These are phyloP conservation scores for Apogon talboti DNA, from an alignment of 2,797 vertebrate genomes.

Conservation along the genomic window DNA sequence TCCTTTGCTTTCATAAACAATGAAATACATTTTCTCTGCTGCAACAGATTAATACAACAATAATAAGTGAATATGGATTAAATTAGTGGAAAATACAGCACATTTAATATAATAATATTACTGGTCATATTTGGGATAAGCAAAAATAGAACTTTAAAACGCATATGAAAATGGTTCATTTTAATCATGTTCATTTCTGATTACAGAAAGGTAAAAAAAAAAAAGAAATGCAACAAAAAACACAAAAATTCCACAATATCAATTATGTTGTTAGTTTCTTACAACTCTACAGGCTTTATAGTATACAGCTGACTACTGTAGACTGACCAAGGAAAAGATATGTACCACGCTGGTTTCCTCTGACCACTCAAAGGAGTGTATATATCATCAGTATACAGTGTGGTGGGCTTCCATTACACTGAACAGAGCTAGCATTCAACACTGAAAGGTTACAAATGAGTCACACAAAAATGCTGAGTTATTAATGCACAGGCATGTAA, in stretches of 20 bases:
- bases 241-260: too few species aligned
- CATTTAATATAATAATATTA: too few species aligned
- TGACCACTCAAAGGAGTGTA: conserved; percentile 4
- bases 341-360: neutral
- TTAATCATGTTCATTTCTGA: too few species aligned
- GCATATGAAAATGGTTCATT: too few species aligned
- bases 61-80: neutral
- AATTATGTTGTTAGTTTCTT: too few species aligned
- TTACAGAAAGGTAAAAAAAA: too few species aligned
- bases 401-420: conserved; percentile 7
- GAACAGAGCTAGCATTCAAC: conserved; percentile 40
- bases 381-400: conserved; percentile 9
- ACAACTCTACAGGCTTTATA: too few species aligned
- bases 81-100: neutral
- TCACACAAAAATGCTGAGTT: conserved; percentile 46
- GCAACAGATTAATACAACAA: neutral
- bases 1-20: neutral
- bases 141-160: too few species aligned
- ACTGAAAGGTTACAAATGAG: conserved; percentile 64
- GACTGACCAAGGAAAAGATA: neutral
- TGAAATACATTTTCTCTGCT: neutral
- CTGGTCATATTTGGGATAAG: too few species aligned
- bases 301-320: neutral
- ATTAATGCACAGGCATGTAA: conserved; percentile 37
- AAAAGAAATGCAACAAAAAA: too few species aligned